Evolutionary conservation across 2,797 vertebrate genomes (phyloP).

Genomic region (Cuniculus paca): DNA sequence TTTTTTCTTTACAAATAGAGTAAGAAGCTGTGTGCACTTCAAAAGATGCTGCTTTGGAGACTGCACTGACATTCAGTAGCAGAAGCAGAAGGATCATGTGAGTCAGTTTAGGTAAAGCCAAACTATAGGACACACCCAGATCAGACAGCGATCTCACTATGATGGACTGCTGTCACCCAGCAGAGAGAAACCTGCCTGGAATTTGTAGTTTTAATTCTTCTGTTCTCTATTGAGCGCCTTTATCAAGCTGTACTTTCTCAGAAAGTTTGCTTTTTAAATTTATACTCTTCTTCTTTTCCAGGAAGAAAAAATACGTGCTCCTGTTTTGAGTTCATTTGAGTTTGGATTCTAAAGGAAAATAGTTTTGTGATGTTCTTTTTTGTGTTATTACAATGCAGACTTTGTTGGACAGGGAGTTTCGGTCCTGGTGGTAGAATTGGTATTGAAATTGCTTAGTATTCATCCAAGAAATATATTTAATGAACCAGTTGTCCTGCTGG

Average conservation of each 20-base stretch:
- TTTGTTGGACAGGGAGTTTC: neutral
- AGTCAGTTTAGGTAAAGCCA: neutral
- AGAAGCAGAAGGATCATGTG: neutral
- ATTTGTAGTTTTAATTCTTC: constrained; percentile 15
- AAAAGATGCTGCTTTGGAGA: neutral
- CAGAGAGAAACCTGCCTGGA: neutral
- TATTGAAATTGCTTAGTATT: constrained; percentile 26
- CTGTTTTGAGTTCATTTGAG: constrained; percentile 61
- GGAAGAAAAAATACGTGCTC: neutral
- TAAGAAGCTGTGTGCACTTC: neutral
- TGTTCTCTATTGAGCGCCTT: constrained; percentile 43
- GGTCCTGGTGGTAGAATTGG: neutral
- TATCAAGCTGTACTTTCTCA: constrained; percentile 44
- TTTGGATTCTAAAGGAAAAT: constrained; percentile 67
- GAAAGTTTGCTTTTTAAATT: constrained; percentile 52
- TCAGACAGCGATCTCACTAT: neutral
- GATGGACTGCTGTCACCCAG: neutral
- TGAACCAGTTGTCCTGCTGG: neutral
- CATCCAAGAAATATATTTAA: constrained; percentile 19
- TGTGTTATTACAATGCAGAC: constrained; percentile 21
- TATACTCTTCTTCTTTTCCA: neutral
- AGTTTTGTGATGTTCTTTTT: constrained; percentile 4
- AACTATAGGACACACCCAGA: neutral
- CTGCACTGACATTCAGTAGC: neutral
- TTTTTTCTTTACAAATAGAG: neutral